Percentiles rank a stretch among this genome's conserved stretches.
Evolutionary conservation across 2,888 invertebrate genomes (phyloP).

Genomic region (Spilarctia lutea): DNA sequence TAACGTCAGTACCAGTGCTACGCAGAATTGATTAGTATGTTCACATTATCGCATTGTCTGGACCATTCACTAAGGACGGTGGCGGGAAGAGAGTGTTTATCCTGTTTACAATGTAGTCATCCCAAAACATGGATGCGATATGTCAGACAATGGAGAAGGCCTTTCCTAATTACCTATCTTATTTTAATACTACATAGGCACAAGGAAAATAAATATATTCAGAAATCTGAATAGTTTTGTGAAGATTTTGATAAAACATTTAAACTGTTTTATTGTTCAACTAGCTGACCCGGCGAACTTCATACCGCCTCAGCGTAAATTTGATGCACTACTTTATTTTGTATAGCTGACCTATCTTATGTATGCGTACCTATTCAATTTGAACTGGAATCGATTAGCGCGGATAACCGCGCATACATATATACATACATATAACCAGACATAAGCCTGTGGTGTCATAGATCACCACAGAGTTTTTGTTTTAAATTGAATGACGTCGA

Average conservation of each 20-base stretch:
- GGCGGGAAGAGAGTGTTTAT: conserved; percentile 74
- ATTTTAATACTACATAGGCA: neutral
- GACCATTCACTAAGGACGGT: conserved; percentile 60
- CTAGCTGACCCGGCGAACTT: too few species aligned
- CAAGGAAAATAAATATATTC: neutral
- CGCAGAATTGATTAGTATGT: conserved; percentile 45
- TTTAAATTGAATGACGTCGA: too few species aligned
- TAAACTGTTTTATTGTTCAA: neutral
- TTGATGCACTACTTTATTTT: too few species aligned
- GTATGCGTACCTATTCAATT: too few species aligned
- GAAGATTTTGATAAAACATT: neutral
- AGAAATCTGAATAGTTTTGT: neutral
- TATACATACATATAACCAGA: too few species aligned
- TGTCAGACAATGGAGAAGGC: conserved; percentile 1
- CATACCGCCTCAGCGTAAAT: too few species aligned
- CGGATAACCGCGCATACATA: too few species aligned
- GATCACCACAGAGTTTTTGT: too few species aligned
- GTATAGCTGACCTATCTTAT: too few species aligned
- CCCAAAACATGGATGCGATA: conserved; percentile 25
- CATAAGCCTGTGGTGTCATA: too few species aligned
- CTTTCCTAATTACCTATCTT: neutral
- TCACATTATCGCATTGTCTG: conserved; percentile 50
- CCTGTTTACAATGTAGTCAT: conserved; percentile 67
- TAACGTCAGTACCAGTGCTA: neutral
- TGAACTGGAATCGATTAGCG: too few species aligned